These are phyloP conservation scores for Pangasius sanitwongsei DNA, from an alignment of 2,797 vertebrate species.

Conservation along the genomic window DNA sequence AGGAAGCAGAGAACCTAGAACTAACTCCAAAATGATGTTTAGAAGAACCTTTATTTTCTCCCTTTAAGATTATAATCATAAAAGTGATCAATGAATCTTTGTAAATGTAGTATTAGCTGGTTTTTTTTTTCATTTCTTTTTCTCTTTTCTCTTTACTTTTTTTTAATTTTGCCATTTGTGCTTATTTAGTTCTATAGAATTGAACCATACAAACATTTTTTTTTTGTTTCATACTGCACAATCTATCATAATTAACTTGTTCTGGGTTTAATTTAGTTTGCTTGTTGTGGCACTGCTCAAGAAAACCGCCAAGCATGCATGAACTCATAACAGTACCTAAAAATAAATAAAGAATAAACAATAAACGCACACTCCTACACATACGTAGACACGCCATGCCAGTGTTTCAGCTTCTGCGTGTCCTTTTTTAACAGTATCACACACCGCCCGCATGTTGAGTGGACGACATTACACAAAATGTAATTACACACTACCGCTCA, in stretches of 20 bases:
- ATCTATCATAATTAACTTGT: conserved; percentile 73
- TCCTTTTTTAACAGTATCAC: conserved; percentile 7
- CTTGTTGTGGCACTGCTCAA: conserved; percentile 50
- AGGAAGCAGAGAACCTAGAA: not conserved
- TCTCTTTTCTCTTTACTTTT: not conserved
- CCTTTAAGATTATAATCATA: not conserved
- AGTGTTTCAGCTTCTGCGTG: not conserved
- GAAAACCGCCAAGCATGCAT: not conserved
- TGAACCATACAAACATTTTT: conserved; percentile 68
- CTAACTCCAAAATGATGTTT: not conserved
- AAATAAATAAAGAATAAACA: conserved; percentile 4
- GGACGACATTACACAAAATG: conserved; percentile 41
- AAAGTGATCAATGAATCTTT: not conserved
- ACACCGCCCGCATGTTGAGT: not conserved
- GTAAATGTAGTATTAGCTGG: not conserved
- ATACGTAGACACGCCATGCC: not conserved
- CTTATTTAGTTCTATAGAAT: conserved; percentile 74
- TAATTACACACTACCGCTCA: conserved; percentile 49
- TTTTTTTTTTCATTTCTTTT: not conserved
- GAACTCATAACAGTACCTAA: not conserved
- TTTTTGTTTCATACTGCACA: conserved; percentile 67
- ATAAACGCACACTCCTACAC: not conserved
- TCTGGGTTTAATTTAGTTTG: conserved; percentile 70
- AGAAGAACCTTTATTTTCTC: not conserved
- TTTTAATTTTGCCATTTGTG: conserved; percentile 59